Percentiles rank a stretch among this genome's conserved stretches.
phyloP scores from a whole-genome alignment of 2,113 vertebrate species.

The Arothron firmamentum region DNA sequence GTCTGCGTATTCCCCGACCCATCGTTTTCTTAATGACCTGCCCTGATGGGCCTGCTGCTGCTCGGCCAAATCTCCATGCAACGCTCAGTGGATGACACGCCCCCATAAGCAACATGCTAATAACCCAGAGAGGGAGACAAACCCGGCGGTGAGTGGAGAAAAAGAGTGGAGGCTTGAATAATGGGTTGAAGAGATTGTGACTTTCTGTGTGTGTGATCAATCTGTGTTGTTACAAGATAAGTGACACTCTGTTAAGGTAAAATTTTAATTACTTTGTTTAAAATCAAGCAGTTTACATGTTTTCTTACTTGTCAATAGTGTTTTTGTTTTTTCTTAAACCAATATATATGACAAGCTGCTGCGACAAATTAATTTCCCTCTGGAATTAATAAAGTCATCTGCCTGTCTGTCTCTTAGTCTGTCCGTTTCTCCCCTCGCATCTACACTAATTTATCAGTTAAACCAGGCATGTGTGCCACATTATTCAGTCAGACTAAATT shows the following conservation, averaged over 20 bases:
- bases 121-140: conserved; percentile 50
- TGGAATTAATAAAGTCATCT: too few species aligned
- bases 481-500: too few species aligned
- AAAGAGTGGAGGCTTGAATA: conserved; percentile 8
- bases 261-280: too few species aligned
- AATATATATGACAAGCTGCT: background rate
- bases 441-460: too few species aligned
- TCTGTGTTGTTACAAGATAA: background rate
- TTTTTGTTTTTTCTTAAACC: too few species aligned
- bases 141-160: background rate
- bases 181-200: conserved; percentile 6
- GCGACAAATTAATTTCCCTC: too few species aligned
- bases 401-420: too few species aligned
- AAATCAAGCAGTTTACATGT: background rate
- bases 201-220: background rate
- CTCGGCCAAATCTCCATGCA: conserved; percentile 52
- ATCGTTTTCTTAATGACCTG: conserved; percentile 73
- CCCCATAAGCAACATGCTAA: conserved; percentile 75
- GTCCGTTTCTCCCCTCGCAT: too few species aligned
- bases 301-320: background rate
- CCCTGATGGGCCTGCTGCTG: conserved; percentile 68
- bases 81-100: conserved; percentile 64
- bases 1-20: conserved; percentile 71
- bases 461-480: too few species aligned
- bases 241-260: too few species aligned